A percentile compares a stretch with the other conserved stretches of the same genome.
Evolutionary conservation across 2,888 invertebrate genomes (phyloP).

Genomic region (Agrilus biguttatus): DNA sequence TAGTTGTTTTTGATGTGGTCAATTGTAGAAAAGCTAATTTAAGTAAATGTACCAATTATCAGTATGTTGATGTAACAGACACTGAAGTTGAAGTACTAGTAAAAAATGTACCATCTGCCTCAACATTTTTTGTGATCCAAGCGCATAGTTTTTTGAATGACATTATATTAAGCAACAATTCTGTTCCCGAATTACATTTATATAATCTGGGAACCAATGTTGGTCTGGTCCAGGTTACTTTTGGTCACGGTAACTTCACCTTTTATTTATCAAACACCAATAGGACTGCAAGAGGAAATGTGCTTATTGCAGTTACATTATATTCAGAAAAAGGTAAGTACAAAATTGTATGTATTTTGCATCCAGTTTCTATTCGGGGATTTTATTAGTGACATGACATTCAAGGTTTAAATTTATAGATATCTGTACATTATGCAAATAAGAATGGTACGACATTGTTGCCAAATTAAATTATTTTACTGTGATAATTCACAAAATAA

Average conservation of each 20-base stretch:
- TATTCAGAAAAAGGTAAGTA: conserved; percentile 24
- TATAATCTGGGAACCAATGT: conserved; percentile 44
- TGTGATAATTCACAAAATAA: no score
- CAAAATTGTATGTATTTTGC: neutral
- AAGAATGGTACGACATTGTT: no score
- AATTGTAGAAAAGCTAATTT: no score
- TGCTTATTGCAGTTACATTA: conserved; percentile 38
- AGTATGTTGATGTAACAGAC: conserved; percentile 13
- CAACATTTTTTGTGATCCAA: conserved; percentile 48
- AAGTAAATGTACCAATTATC: neutral
- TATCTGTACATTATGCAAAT: no score
- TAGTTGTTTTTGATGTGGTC: no score
- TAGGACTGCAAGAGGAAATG: conserved; percentile 20
- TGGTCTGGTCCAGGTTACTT: conserved; percentile 33
- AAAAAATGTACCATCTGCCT: conserved; percentile 28
- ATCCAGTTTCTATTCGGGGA: no score
- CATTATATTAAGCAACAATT: conserved; percentile 39
- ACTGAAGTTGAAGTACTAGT: conserved; percentile 24
- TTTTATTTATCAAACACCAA: conserved; percentile 33
- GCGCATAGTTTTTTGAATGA: conserved; percentile 44
- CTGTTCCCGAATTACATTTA: conserved; percentile 19
- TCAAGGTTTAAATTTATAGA: no score
- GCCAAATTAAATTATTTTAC: no score
- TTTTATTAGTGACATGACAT: no score
- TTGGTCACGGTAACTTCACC: conserved; percentile 5